Base-by-base conservation (phyloP, 2,113 vertebrate genomes). In the Ovis canadensis region DNA sequence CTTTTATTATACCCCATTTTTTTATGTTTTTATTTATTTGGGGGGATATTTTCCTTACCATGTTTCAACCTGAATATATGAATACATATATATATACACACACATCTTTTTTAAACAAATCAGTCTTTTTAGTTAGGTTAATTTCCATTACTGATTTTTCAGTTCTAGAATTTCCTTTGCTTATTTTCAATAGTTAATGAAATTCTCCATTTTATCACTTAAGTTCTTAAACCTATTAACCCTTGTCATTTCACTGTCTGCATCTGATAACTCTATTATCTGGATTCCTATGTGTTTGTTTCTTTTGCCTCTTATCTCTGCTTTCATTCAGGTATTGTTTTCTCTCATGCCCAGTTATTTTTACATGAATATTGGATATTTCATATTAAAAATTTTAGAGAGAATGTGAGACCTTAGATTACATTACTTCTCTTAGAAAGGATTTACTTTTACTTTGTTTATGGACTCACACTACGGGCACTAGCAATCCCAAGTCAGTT, bases 141-240 rank as follows among this genome's bases (percentile, higher is more conserved):
- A 93, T 93, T 83, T 55, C 14, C 74, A 31, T 60, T 60, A 89
- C 86, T 89, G 80, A 77, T 54, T 62, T 89, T 83, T 89, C 85
- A 62, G 62, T 83, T 60, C 85, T 83, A 62, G 62, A 96, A 62
- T 62, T 93, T 96, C 85, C 45, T 89, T 93, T 84, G 85, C 78
- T 96, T 93, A 89, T 93, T 96, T 96, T 93, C 74, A 89, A 62
- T 89, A 96, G 81, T 77, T 96, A 93, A 93, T 96, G 57, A 74
- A 93, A 93, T 93, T 77, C 78, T 93, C 77, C 13, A 7, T 62
- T 57, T 96, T 87, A 93, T 55, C 78, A 48, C 64, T 89, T 89
- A 89, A 88, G 78, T 93, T 89, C 62, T 96, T 92, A 88, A 89
- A 89, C 85, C 78, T 96, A 60, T 89, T 93, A 90, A 84, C 43